Conservation (phyloP, 2,113 vertebrate species). For the Grallaria varia region DNA sequence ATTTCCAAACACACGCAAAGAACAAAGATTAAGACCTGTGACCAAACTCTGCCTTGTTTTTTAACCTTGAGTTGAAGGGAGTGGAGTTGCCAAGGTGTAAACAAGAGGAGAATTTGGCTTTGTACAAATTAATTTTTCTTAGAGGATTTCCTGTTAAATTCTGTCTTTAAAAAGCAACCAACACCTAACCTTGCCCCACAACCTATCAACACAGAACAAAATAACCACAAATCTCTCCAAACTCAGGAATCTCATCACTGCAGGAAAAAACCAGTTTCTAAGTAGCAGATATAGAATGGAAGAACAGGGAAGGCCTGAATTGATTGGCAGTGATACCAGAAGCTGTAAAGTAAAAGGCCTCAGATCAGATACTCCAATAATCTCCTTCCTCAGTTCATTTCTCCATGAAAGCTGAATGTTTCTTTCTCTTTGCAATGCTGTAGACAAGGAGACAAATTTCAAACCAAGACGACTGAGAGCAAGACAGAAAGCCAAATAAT, state of each 20-base stretch:
- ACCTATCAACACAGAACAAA: neutral
- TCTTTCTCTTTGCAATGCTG: neutral
- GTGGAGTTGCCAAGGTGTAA: neutral
- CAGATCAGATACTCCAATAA: neutral
- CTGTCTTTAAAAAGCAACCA: neutral
- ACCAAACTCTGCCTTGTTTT: neutral
- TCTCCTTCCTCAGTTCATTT: neutral
- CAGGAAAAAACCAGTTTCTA: neutral
- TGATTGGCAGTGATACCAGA: neutral
- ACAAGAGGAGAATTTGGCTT: conserved; percentile 5
- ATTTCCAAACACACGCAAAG: neutral
- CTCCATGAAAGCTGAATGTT: neutral
- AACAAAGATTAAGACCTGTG: neutral
- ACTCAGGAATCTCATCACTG: neutral
- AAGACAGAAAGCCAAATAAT: neutral
- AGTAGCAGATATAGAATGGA: neutral
- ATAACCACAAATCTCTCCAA: neutral
- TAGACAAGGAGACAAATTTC: neutral
- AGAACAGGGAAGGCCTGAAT: neutral
- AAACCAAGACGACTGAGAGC: neutral
- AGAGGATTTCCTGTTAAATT: conserved; percentile 16
- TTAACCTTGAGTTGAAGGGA: neutral
- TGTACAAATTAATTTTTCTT: neutral
- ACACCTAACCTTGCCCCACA: neutral
- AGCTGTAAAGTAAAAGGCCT: neutral